Conservation (phyloP, 2,797 vertebrate genomes). For the Artibeus lituratus region DNA sequence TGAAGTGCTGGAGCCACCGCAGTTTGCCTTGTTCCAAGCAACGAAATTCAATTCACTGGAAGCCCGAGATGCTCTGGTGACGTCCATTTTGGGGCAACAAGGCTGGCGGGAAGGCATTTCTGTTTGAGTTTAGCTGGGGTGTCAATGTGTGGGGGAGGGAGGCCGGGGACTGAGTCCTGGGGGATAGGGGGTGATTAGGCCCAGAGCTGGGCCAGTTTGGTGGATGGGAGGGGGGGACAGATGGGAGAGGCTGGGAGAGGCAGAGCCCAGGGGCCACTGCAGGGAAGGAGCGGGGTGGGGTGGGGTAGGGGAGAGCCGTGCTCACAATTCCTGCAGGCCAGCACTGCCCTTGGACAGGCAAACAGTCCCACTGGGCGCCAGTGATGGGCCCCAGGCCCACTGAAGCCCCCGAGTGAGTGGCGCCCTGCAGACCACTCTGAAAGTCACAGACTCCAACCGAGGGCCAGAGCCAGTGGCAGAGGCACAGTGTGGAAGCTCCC, state of each 20-base stretch:
- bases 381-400: too few relatives aligned
- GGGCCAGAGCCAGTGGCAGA: not conserved
- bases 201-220: not conserved
- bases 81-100: not conserved
- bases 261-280: not conserved
- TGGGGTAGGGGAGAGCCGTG: not conserved
- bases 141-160: not conserved
- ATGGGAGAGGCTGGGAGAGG: not conserved
- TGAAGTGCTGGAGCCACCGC: not conserved
- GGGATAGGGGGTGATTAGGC: not conserved
- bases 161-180: not conserved
- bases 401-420: too few relatives aligned
- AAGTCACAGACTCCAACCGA: not conserved
- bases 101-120: not conserved
- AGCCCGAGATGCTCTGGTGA: not conserved
- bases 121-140: not conserved
- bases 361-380: not conserved
- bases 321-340: not conserved
- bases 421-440: not conserved
- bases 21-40: not conserved
- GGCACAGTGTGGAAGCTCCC: too few relatives aligned
- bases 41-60: not conserved
- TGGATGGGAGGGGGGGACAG: not conserved
- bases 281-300: too few relatives aligned
- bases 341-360: not conserved